Evolutionary conservation across 2,888 invertebrate species (phyloP).

Genomic region (Sminthurinus aureus): DNA sequence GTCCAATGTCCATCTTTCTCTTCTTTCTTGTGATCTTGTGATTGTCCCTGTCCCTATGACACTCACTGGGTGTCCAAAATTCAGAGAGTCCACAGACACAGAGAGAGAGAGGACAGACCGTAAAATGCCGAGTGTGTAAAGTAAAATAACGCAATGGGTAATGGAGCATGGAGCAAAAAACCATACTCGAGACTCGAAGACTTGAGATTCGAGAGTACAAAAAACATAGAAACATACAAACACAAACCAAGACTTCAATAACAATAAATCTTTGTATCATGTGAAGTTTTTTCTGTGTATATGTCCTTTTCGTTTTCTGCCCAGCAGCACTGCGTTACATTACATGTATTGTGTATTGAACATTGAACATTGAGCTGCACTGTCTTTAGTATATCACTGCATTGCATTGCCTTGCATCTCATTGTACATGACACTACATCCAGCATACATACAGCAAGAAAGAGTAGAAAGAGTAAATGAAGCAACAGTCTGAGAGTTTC

Average conservation of each 20-base stretch:
- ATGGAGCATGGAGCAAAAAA: too few species aligned
- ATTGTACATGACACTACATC: too few species aligned
- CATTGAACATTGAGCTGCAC: neutral
- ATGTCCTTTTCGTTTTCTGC: neutral
- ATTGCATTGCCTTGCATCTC: too few species aligned
- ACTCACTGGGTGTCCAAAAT: constrained; percentile 15
- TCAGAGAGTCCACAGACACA: neutral
- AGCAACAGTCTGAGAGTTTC: neutral
- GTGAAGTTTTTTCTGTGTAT: neutral
- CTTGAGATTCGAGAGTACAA: neutral
- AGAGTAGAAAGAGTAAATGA: neutral
- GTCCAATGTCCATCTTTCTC: neutral
- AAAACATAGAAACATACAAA: neutral
- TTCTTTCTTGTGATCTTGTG: neutral
- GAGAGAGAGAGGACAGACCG: too few species aligned
- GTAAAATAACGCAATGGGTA: too few species aligned
- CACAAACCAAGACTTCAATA: constrained; percentile 3
- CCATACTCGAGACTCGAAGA: too few species aligned
- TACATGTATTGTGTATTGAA: neutral
- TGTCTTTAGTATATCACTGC: too few species aligned
- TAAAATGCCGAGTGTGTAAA: too few species aligned
- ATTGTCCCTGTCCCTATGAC: neutral
- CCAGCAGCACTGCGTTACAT: neutral
- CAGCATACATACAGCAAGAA: too few species aligned
- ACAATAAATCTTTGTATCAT: constrained; percentile 18